Conservation (phyloP, 2,113 vertebrate genomes). For the Pipa parva region DNA sequence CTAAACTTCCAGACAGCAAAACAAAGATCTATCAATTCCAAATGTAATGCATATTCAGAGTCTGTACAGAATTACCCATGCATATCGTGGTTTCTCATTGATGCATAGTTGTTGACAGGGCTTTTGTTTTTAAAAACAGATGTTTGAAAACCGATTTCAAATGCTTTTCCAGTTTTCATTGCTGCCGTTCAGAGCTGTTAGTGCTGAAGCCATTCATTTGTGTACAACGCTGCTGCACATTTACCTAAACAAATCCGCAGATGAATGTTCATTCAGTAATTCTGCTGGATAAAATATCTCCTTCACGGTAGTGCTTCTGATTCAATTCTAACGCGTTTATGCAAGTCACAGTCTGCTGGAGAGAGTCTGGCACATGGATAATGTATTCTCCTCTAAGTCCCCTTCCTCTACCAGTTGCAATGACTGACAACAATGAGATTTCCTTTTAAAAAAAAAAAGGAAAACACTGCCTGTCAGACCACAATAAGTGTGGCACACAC, state of each 20-base stretch:
- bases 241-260: constrained; percentile 14
- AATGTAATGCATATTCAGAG: not conserved
- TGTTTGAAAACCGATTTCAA: not conserved
- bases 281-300: constrained; percentile 19
- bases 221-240: not conserved
- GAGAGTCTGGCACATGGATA: constrained; percentile 29
- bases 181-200: constrained; percentile 26
- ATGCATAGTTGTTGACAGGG: not conserved
- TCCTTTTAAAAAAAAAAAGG: constrained; percentile 2
- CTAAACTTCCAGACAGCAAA: constrained; percentile 18
- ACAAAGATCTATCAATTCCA: not conserved
- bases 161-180: not conserved
- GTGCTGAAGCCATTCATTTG: constrained; percentile 21
- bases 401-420: constrained; percentile 16
- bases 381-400: constrained; percentile 22
- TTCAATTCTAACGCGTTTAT: constrained; percentile 35
- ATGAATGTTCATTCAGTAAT: constrained; percentile 1
- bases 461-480: not conserved
- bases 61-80: not conserved
- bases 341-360: constrained; percentile 39
- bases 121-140: not conserved
- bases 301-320: constrained; percentile 23
- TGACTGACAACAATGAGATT: constrained; percentile 10
- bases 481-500: not conserved
- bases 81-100: not conserved